phyloP scores from a whole-genome alignment of 2,797 vertebrate species.

The Sparidentex hasta region DNA sequence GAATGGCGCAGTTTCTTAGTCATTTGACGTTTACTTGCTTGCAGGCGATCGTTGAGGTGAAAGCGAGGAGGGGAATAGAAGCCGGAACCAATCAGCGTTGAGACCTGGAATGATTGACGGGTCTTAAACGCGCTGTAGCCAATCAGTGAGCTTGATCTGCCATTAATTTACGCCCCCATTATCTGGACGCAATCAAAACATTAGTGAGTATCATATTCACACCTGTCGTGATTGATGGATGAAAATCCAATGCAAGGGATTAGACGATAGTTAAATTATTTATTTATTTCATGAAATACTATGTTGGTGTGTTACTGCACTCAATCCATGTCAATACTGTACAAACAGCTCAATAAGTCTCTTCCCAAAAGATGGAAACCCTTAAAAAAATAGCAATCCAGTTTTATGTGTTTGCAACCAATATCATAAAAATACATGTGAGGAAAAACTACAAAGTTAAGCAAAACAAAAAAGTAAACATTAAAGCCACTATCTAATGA shows the following conservation, averaged over 20 bases:
- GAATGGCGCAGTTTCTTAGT: slow-evolving; percentile 68
- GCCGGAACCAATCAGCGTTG: slow-evolving; percentile 74
- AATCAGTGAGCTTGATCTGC: slow-evolving; percentile 41
- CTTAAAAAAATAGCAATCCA: background rate
- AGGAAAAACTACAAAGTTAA: background rate
- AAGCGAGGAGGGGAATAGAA: background rate
- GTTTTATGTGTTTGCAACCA: background rate
- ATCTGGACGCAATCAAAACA: slow-evolving; percentile 9
- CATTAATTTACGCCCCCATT: slow-evolving; percentile 1
- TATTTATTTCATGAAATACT: background rate
- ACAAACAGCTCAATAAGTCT: background rate
- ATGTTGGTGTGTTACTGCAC: background rate
- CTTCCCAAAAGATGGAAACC: background rate
- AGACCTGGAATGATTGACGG: slow-evolving; percentile 58
- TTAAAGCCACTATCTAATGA: background rate
- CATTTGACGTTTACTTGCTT: slow-evolving; percentile 28
- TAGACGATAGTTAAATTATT: background rate
- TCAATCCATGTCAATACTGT: background rate
- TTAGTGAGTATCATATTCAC: background rate
- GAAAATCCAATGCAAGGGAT: background rate
- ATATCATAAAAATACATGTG: background rate
- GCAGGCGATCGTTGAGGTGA: slow-evolving; percentile 29
- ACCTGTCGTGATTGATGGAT: background rate
- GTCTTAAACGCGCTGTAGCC: background rate
- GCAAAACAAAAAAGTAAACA: background rate